phyloP scores from a whole-genome alignment of 2,888 invertebrate genomes.

The Agriopis aurantiaria region DNA sequence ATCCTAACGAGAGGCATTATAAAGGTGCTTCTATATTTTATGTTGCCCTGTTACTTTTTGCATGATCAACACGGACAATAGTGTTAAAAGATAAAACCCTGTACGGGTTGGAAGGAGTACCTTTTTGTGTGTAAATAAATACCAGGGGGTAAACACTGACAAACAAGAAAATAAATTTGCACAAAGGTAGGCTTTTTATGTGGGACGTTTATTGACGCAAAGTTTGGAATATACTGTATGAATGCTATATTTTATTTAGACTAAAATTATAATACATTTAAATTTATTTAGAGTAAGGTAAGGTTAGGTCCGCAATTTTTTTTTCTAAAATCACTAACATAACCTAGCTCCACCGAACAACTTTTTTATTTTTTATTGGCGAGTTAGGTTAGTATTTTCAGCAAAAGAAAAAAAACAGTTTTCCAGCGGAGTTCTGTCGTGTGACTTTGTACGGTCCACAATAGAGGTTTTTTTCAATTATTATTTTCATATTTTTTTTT shows the following conservation, averaged over 20 bases:
- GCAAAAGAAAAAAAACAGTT: too few relatives aligned
- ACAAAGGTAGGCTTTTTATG: constrained; percentile 30
- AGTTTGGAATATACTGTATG: not conserved
- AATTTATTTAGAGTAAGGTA: too few relatives aligned
- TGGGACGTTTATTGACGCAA: constrained; percentile 30
- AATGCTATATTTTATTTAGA: not conserved
- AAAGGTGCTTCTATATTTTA: constrained; percentile 46
- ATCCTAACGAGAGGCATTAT: constrained; percentile 50
- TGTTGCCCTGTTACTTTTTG: constrained; percentile 37
- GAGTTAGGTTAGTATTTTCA: too few relatives aligned
- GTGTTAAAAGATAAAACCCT: constrained; percentile 52
- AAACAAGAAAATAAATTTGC: constrained; percentile 28
- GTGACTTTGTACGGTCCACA: too few relatives aligned
- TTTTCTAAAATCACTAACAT: too few relatives aligned
- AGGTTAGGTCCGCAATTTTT: too few relatives aligned
- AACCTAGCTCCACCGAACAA: too few relatives aligned
- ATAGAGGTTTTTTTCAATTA: too few relatives aligned
- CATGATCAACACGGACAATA: constrained; percentile 47
- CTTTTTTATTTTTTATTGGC: not conserved
- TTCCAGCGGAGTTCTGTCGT: too few relatives aligned
- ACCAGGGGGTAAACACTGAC: constrained; percentile 37
- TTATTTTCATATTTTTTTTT: too few relatives aligned
- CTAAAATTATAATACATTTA: too few relatives aligned
- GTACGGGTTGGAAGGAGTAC: constrained; percentile 40
- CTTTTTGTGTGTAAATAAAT: constrained; percentile 34